phyloP scores from a whole-genome alignment of 2,113 vertebrate genomes.

The Phylloscopus trochilus region DNA sequence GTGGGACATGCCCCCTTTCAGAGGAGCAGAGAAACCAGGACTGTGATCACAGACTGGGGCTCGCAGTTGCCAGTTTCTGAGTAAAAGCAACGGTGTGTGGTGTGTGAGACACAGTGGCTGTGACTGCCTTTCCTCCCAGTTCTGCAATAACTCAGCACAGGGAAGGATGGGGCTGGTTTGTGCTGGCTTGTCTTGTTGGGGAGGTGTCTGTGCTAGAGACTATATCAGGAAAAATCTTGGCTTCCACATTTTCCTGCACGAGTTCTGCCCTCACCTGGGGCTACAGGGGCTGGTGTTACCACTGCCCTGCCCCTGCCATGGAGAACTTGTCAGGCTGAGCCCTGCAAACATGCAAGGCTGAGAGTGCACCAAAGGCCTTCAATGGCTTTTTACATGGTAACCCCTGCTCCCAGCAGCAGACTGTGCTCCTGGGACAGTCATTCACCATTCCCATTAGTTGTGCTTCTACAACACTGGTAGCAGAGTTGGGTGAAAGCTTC shows the following conservation, averaged over 20 bases:
- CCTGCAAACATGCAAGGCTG: not conserved
- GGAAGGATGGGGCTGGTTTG: not conserved
- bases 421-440: not conserved
- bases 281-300: not conserved
- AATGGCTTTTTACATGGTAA: rapidly evolving
- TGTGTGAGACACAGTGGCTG: not conserved
- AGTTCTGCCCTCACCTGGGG: not conserved
- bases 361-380: not conserved
- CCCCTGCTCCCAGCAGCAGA: not conserved
- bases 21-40: not conserved
- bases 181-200: not conserved
- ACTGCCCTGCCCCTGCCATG: not conserved
- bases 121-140: not conserved
- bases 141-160: not conserved
- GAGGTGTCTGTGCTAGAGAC: not conserved
- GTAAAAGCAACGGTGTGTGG: rapidly evolving
- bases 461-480: not conserved
- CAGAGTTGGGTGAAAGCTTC: not conserved
- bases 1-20: not conserved
- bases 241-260: rapidly evolving
- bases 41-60: not conserved
- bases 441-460: not conserved
- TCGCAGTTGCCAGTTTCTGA: not conserved
- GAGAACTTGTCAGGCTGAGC: not conserved
- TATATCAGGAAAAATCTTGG: not conserved